These are phyloP conservation scores for Ophraella communa DNA, from an alignment of 2,888 invertebrate species.

Conservation along the genomic window DNA sequence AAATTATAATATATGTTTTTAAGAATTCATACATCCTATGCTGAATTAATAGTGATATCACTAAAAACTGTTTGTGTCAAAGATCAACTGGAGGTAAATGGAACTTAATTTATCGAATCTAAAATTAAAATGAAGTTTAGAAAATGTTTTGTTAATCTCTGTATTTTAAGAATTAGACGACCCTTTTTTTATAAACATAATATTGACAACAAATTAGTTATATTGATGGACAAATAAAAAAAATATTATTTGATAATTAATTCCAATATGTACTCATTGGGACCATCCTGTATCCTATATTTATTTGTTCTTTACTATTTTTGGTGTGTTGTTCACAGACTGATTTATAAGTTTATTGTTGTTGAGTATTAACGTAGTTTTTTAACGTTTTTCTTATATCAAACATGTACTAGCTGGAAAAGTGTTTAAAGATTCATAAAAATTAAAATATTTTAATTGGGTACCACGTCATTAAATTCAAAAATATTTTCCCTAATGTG, in stretches of 20 bases:
- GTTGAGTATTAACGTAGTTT: conserved; percentile 27
- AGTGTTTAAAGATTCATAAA: conserved; percentile 24
- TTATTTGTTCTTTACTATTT: conserved; percentile 17
- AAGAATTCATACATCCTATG: no score
- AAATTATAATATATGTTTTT: no score
- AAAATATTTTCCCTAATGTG: no score
- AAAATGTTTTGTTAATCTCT: no score
- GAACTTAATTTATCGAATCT: background rate
- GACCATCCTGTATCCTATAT: background rate
- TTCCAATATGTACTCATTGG: background rate
- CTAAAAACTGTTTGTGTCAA: no score
- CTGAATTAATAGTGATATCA: no score
- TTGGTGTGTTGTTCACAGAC: conserved; percentile 46
- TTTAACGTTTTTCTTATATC: conserved; percentile 24
- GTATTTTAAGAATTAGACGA: background rate
- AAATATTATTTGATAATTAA: background rate
- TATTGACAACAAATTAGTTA: background rate
- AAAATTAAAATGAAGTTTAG: no score
- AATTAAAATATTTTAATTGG: background rate
- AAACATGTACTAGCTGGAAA: conserved; percentile 30
- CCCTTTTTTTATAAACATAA: background rate
- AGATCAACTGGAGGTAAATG: no score
- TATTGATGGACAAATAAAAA: no score
- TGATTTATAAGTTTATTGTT: conserved; percentile 46
- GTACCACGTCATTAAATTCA: no score